These are phyloP conservation scores for Lepidocyrtinus sp. DNA, from an alignment of 2,888 invertebrate species.

Conservation along the genomic window DNA sequence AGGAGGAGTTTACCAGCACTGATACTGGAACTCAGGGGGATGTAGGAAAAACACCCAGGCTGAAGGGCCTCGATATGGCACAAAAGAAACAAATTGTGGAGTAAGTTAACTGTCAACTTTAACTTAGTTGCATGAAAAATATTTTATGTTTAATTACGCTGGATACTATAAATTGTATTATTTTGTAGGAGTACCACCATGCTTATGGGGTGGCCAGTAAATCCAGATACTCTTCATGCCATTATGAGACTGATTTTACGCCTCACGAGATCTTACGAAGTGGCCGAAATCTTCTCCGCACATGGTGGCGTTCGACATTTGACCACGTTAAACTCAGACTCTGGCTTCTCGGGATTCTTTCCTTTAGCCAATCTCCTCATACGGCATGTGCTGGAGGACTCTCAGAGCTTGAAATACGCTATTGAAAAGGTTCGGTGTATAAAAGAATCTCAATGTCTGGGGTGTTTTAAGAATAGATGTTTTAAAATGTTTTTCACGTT, in stretches of 20 bases:
- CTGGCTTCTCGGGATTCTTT: slow-evolving; percentile 82
- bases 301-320: slow-evolving; percentile 83
- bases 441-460: neutral
- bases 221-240: slow-evolving; percentile 84
- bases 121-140: neutral
- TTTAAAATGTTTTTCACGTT: no score
- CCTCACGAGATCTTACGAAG: slow-evolving; percentile 81
- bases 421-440: slow-evolving; percentile 83
- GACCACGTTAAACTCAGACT: slow-evolving; percentile 81
- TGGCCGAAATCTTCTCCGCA: slow-evolving; percentile 81
- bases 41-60: slow-evolving; percentile 29
- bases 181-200: slow-evolving; percentile 34
- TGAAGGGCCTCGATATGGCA: slow-evolving; percentile 43
- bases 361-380: slow-evolving; percentile 84
- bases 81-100: slow-evolving; percentile 50
- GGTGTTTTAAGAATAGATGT: neutral
- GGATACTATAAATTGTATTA: neutral
- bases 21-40: slow-evolving; percentile 23
- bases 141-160: no score
- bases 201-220: slow-evolving; percentile 80
- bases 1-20: slow-evolving; percentile 23
- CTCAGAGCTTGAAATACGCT: slow-evolving; percentile 80
- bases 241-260: slow-evolving; percentile 83
- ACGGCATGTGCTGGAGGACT: slow-evolving; percentile 85
- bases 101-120: slow-evolving; percentile 21